A percentile compares a stretch with the other conserved stretches of the same genome.
These are phyloP conservation scores for Diploptera punctata DNA, from an alignment of 2,888 invertebrate genomes.

Conservation along the genomic window DNA sequence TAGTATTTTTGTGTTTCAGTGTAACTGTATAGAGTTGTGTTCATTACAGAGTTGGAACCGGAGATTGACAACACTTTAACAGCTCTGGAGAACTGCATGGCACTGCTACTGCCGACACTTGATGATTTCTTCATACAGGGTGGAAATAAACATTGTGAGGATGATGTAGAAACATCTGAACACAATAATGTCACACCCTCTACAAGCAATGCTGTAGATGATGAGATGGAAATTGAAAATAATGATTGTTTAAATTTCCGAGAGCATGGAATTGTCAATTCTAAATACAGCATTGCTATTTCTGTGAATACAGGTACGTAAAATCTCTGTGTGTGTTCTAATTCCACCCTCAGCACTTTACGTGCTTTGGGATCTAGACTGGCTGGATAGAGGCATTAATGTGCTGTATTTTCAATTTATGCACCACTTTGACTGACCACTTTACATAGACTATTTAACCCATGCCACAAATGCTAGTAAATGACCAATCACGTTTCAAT, in stretches of 20 bases:
- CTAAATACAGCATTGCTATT: slow-evolving; percentile 46
- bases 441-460: too few species aligned
- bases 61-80: slow-evolving; percentile 49
- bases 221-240: not conserved
- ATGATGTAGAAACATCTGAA: not conserved
- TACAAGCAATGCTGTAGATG: not conserved
- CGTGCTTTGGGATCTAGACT: too few species aligned
- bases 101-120: slow-evolving; percentile 50
- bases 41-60: slow-evolving; percentile 47
- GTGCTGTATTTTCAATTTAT: too few species aligned
- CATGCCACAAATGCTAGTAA: too few species aligned
- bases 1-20: not conserved
- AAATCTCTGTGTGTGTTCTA: too few species aligned
- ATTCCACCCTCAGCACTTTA: too few species aligned
- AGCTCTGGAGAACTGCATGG: slow-evolving; percentile 50
- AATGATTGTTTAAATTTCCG: slow-evolving; percentile 42
- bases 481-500: too few species aligned
- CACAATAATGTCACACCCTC: not conserved
- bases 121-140: slow-evolving; percentile 49
- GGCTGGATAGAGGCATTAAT: too few species aligned
- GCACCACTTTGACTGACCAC: too few species aligned
- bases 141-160: not conserved
- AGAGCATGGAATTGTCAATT: slow-evolving; percentile 48
- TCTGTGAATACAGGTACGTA: slow-evolving; percentile 40
- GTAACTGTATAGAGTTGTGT: too few species aligned